phyloP scores from a whole-genome alignment of 2,113 vertebrate genomes.

The Phainopepla nitens region DNA sequence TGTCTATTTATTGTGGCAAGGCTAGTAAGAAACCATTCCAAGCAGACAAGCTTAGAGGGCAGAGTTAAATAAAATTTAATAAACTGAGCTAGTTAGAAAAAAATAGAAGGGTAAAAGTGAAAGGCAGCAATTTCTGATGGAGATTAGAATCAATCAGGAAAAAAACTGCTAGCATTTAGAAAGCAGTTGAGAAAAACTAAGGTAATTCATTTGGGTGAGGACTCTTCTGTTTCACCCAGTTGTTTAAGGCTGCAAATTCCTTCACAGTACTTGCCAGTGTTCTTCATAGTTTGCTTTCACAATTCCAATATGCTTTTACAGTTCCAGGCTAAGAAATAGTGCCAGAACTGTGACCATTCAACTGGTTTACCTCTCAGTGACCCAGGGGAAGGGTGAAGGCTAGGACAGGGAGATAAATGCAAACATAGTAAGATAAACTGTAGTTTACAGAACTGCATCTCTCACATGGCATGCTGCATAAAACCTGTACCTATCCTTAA shows the following conservation, averaged over 20 bases:
- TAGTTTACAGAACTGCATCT: not conserved
- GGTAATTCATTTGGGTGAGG: not conserved
- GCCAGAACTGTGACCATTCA: not conserved
- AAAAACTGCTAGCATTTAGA: not conserved
- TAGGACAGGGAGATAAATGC: not conserved
- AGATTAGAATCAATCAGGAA: not conserved
- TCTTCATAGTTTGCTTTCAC: not conserved
- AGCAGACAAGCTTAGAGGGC: not conserved
- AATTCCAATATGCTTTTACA: not conserved
- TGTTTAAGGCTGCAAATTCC: not conserved
- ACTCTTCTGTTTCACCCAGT: not conserved
- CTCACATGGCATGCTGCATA: accelerated
- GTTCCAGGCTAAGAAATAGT: not conserved
- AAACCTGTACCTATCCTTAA: not conserved
- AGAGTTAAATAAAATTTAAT: constrained; percentile 30
- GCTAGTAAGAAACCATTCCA: not conserved
- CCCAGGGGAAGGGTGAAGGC: not conserved
- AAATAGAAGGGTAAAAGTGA: not conserved
- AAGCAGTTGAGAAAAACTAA: not conserved
- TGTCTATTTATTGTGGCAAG: constrained; percentile 11
- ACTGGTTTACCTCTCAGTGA: not conserved
- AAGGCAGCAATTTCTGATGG: not conserved
- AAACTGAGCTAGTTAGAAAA: not conserved
- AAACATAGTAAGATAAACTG: not conserved
- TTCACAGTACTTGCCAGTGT: not conserved